Evolutionary conservation across 2,113 vertebrate genomes (phyloP).

Genomic region (Micronycteris hirsuta): DNA sequence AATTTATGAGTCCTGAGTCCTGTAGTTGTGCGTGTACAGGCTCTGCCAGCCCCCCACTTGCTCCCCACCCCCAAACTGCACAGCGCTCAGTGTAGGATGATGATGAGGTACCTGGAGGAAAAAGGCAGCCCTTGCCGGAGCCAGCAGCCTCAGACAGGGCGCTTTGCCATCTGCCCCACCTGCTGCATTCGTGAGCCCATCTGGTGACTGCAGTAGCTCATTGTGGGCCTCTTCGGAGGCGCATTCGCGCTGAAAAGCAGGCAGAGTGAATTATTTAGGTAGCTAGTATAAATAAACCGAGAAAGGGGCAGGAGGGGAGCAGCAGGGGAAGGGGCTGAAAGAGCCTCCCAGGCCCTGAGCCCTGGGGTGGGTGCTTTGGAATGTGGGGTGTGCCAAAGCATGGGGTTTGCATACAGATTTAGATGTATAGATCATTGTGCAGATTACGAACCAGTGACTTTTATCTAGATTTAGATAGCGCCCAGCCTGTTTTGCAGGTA

Average conservation of each 20-base stretch:
- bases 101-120: conserved; percentile 88
- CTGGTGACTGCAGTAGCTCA: conserved; percentile 85
- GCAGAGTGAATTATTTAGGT: conserved; percentile 88
- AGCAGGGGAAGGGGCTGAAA: conserved; percentile 20
- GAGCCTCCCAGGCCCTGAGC: conserved; percentile 44
- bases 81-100: conserved; percentile 77
- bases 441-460: conserved; percentile 85
- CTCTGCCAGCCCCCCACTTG: conserved; percentile 39
- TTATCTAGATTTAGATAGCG: conserved; percentile 86
- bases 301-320: conserved; percentile 65
- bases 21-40: conserved; percentile 35
- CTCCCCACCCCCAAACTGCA: conserved; percentile 39
- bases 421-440: conserved; percentile 85
- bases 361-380: conserved; percentile 81
- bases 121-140: conserved; percentile 80
- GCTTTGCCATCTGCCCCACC: conserved; percentile 89
- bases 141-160: conserved; percentile 85
- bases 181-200: conserved; percentile 89
- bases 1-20: conserved; percentile 4
- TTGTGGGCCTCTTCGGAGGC: conserved; percentile 78
- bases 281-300: conserved; percentile 83
- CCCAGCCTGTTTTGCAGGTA: conserved; percentile 81
- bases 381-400: conserved; percentile 80
- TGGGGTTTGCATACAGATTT: conserved; percentile 88
- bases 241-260: conserved; percentile 78